Base-by-base conservation (phyloP, 2,888 invertebrate species). In the Cataglyphis rosenhaueri region DNA sequence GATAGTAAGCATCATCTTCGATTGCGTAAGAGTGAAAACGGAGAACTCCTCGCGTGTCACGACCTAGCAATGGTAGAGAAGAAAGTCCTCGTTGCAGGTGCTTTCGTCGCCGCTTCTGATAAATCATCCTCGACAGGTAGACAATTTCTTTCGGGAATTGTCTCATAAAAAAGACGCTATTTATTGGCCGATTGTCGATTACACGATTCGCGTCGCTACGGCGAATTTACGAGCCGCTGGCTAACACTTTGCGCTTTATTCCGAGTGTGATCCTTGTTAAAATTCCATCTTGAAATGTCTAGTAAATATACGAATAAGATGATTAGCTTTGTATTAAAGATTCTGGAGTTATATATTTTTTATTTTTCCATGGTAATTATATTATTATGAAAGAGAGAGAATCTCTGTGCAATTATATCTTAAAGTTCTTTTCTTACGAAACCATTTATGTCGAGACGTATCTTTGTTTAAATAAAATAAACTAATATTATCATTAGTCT, bases 11-110 rank as follows among this genome's bases (percentile, higher is more conserved):
- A 83, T 62, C 82, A 84, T 84, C 84, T 81, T 41, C 79, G 81
- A 87, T 89, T 89, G 84, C 85, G 83, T 87, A 89, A 89, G 84
- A 82, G 90, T 88, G 89, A 89, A 89, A 89, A 89, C 89, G 84
- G 87, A 82, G 81, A 84, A 82, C 81, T 66, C n/a, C 64, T 62
- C 68, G 68, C 83, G 85, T 85, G 88, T 87, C 90, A 83, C 84
- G 89, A 89, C 84, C 86, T 52, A 8, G n/a, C 66, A 32, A 32
- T n/a, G 38, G 21, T 52, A 18, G 55, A 29, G 68, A 68, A 83
- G 76, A 74, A 52, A 65, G 41, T 81, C 78, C 55, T 71, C 57
- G 76, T 52, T 65, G 83, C 90, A 89, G 88, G 86, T 88, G 86
- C 78, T 79, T 78, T 70, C 66, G 29, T 79, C 71, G 57, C 12